Evolutionary conservation across 2,888 invertebrate species (phyloP).

Genomic region (Cotesia congregata): DNA sequence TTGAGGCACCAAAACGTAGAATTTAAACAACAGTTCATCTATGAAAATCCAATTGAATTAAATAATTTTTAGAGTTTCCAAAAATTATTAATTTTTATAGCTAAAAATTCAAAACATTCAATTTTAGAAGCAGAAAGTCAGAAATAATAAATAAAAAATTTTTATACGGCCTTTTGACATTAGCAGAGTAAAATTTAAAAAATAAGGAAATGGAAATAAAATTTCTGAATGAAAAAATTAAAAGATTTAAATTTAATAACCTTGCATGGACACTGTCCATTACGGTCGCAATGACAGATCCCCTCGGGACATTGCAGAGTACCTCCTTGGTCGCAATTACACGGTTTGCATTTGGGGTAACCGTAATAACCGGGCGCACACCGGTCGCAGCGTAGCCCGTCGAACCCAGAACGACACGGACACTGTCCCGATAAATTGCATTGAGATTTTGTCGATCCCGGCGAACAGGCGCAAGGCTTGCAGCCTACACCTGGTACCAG

Average conservation of each 20-base stretch:
- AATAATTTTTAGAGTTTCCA: too few species aligned
- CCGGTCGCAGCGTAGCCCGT: slow-evolving; percentile 82
- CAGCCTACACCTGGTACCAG: slow-evolving; percentile 85
- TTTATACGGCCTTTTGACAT: too few species aligned
- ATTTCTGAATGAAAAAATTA: neutral
- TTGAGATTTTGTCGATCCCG: slow-evolving; percentile 78
- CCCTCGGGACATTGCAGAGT: slow-evolving; percentile 74
- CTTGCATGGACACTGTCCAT: slow-evolving; percentile 93
- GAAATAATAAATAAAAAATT: too few species aligned
- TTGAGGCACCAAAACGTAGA: too few species aligned
- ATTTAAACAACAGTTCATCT: too few species aligned
- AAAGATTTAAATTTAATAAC: slow-evolving; percentile 67
- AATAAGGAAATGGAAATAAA: neutral
- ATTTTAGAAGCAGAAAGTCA: neutral
- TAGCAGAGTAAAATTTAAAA: too few species aligned
- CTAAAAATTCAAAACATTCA: neutral
- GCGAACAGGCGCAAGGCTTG: slow-evolving; percentile 82
- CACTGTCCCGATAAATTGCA: slow-evolving; percentile 84
- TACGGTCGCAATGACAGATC: slow-evolving; percentile 79
- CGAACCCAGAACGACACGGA: slow-evolving; percentile 81
- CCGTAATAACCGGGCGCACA: slow-evolving; percentile 92
- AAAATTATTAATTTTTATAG: too few species aligned
- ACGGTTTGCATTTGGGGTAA: slow-evolving; percentile 88
- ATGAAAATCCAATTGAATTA: too few species aligned
- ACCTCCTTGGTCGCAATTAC: slow-evolving; percentile 85